Base-by-base conservation (phyloP, 2,888 invertebrate genomes). In the Ditula angustiorana region DNA sequence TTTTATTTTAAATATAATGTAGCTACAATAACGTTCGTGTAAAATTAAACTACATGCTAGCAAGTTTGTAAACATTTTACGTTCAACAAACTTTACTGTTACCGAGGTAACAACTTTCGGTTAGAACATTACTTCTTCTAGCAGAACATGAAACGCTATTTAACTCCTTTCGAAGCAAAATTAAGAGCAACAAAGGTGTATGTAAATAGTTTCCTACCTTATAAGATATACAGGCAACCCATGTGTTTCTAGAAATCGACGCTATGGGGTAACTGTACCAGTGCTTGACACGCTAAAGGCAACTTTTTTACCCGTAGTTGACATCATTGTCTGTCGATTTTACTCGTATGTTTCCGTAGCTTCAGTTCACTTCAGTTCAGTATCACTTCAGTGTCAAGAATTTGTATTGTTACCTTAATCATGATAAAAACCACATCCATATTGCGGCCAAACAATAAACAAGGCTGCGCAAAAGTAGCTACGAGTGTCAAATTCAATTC, bases 11-110 rank as follows among this genome's bases (percentile, higher is more conserved):
- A 33, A 11, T n/a, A 8, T 33, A 21, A 35, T 52, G 19, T 33
- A 52, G 21, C 19, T 63, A 10, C 19, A 41, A 41, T 63, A 41
- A 44, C n/a, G 5, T 11, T 24, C 50, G 57, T 41, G 57, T 50
- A 35, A 52, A 28, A 41, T 41, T 8, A 37, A 57, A 57, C 28
- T 26, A 44, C 16, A 37, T 44, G 37, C 49, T 16, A 50, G 50
- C 33, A 63, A 63, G 62, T 63, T 63, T 50, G 57, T 63, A 50
- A 57, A 44, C 57, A 63, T 63, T 63, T 63, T 57, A 63, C 41
- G 62, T 44, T 41, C 30, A 13, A 50, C n/a, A 57, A 57, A 57
- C 57, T 57, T 57, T 50, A 8, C 50, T 62, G 41, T 55, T 62
- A 49, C 49, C 33, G 19, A 24, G 24, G 23, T 50, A 50, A 57